A percentile compares a stretch with the other conserved stretches of the same genome.
phyloP scores from a whole-genome alignment of 2,888 invertebrate genomes.

The Apoderus coryli region DNA sequence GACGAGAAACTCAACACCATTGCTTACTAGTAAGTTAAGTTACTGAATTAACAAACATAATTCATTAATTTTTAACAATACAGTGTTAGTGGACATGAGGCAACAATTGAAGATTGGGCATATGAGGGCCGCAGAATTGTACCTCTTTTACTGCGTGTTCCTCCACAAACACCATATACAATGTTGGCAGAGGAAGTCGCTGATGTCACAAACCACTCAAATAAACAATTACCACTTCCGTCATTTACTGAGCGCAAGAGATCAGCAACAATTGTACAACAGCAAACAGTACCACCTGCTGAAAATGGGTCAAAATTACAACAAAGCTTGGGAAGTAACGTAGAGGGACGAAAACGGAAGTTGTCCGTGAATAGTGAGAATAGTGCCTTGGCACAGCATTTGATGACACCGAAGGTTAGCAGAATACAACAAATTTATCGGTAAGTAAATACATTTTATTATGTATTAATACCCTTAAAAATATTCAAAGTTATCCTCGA shows the following conservation, averaged over 20 bases:
- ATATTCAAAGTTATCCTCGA: too few species aligned
- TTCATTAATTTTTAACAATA: too few species aligned
- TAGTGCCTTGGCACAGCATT: slow-evolving; percentile 28
- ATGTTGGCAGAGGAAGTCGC: slow-evolving; percentile 71
- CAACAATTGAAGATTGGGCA: slow-evolving; percentile 61
- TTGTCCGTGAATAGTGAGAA: slow-evolving; percentile 24
- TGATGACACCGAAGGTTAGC: slow-evolving; percentile 30
- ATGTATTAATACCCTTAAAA: too few species aligned
- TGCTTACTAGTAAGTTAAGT: slow-evolving; percentile 74
- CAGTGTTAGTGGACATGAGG: slow-evolving; percentile 51
- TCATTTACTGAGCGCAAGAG: slow-evolving; percentile 34
- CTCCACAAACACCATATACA: slow-evolving; percentile 73
- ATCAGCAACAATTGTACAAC: too few species aligned
- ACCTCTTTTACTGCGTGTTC: slow-evolving; percentile 69
- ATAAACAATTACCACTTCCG: slow-evolving; percentile 40
- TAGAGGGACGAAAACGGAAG: too few species aligned
- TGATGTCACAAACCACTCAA: slow-evolving; percentile 45
- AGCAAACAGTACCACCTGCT: too few species aligned
- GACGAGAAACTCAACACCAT: slow-evolving; percentile 81
- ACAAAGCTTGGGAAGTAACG: too few species aligned
- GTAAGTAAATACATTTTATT: too few species aligned
- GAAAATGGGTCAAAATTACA: too few species aligned
- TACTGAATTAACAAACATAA: too few species aligned
- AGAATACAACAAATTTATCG: slow-evolving; percentile 32
- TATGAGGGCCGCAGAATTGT: slow-evolving; percentile 74